Base-by-base conservation (phyloP, 2,113 vertebrate genomes). In the Procavia capensis region DNA sequence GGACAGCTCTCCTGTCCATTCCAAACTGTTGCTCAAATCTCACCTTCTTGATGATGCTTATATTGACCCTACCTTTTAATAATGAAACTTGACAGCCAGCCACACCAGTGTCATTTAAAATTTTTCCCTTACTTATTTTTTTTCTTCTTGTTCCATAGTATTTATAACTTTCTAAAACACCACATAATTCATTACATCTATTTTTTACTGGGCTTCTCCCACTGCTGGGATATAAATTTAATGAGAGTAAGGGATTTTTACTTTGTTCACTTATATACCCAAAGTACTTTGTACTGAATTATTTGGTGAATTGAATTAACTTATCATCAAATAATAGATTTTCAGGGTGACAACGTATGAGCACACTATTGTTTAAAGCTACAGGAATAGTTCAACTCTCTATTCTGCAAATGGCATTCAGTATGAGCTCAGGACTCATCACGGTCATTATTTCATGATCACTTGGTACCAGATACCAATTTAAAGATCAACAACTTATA, bases 71-170 rank as follows among this genome's bases (percentile, higher is more conserved):
- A 61, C 1, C 16, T 81, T 91, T 70, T 9, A 76, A 43, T 47
- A 61, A 11, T 91, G 6, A 22, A 64, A 47, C 24, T 45, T 57
- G 22, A 90, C 27, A 54, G 54, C 0, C 74, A 34, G 10, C 14
- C 59, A 70, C 13, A 68, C 5, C 0, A 9, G 14, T 70, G 17
- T 20, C n/a, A 59, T 43, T 92, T 9, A 76, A 80, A 13, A 70
- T 63, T 36, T 31, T 0, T 6, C 17, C 1, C 90, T 95, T 61
- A 9, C 88, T 95, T 68, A 9, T 3, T 94, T 9, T 76, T 61
- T 95, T 94, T 90, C n/a, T 36, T 75, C 72, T 90, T 94, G 45
- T 87, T 81, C 19, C 43, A 45, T 57, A 64, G 41, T 6, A 76
- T 22, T 54, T 76, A 29, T 34, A 50, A 50, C 47, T 50, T 50